Evolutionary conservation across 1,140 invertebrate genomes (phyloP), one percentile per base, ranked within the genome.

Genomic region (Uloborus diversus): DNA sequence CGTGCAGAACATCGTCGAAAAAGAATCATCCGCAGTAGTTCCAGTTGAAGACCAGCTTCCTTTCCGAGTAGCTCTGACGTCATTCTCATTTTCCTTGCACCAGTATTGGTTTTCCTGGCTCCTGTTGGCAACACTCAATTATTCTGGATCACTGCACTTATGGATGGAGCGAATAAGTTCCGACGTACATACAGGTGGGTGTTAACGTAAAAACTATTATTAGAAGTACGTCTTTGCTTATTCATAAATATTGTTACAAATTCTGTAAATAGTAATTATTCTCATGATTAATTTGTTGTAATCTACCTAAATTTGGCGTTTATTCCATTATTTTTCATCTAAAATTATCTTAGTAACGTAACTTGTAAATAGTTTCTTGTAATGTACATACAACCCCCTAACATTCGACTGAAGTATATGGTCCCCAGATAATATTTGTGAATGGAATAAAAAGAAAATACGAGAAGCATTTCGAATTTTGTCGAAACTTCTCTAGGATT

Each of bases 81-180:
- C 83, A 0, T 76, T 82, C 28, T 69, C 83, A 4, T 83, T 71
- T 27, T 73, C 79, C 20, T 35, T 83, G 30, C 83, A 83, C 57
- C 81, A 82, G 14, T 81, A 80, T 56, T 83, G 83, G 83, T 83
- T 82, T 32, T 82, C 81, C 1, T 83, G 83, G 83, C 53, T 83
- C 2, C 78, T 83, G 0, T 66, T 82, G 32, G 82, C 82, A 5
- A 83, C 82, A 49, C 49, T 83, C 2, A 80, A 82, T 37, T 83
- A 83, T 62, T 82, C 82, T 33, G 83, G 83, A 7, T 81, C 81
- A n/a, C 61, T 83, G 27, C 80, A 82, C 61, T 27, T 83, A 1
- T 83, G 83, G 83, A 62, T 82, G 62, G 62, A 82, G 51, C 37
- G 83, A 42, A 81, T 83, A 3, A 83, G 81, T 9, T 70, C 49